Conservation (phyloP, 2,113 vertebrate species). For the Pteronura brasiliensis region DNA sequence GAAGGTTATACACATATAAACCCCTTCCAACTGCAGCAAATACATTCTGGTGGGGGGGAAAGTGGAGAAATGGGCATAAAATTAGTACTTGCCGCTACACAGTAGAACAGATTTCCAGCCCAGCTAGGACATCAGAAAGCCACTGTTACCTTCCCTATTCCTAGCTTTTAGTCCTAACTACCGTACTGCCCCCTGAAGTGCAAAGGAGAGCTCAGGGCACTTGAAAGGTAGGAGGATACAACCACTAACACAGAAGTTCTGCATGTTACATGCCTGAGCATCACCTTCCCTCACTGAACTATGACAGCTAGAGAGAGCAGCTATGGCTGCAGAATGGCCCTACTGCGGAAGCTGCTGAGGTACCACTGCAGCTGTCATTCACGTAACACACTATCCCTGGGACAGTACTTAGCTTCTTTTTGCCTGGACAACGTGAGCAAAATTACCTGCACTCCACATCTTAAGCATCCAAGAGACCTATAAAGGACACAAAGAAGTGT, state of each 20-base stretch:
- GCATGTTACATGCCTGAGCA: rapidly evolving
- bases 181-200: slow-evolving; percentile 23
- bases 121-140: slow-evolving; percentile 9
- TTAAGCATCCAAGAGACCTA: not conserved
- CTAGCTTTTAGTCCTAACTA: not conserved
- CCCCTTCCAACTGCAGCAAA: slow-evolving; percentile 95
- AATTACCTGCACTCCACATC: not conserved
- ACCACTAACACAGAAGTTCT: not conserved
- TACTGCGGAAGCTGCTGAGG: not conserved
- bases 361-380: not conserved
- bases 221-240: not conserved
- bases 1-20: slow-evolving; percentile 92
- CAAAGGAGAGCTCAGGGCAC: not conserved
- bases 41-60: slow-evolving; percentile 82
- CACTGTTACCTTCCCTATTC: not conserved
- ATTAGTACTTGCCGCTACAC: slow-evolving; percentile 31
- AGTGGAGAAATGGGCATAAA: slow-evolving; percentile 67
- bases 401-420: not conserved
- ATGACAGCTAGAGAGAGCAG: not conserved
- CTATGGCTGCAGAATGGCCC: not conserved
- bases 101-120: slow-evolving; percentile 60
- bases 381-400: not conserved
- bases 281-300: not conserved
- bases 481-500: not conserved
- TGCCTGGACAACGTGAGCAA: not conserved